phyloP scores from a whole-genome alignment of 1,140 invertebrate genomes.

The Ostrea denselamellosa region DNA sequence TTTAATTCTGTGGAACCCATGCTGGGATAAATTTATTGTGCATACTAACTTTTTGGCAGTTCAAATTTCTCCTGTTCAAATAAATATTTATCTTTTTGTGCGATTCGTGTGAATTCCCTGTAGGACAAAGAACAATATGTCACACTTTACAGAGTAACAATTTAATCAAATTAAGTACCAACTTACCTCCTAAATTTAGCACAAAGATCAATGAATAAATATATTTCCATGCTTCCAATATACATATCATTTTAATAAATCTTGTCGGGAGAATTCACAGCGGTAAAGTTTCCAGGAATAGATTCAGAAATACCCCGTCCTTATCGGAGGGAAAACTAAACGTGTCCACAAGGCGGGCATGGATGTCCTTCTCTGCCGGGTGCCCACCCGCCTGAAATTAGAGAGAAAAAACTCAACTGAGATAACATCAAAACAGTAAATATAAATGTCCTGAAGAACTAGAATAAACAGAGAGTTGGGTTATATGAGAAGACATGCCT shows the following conservation, averaged over 20 bases:
- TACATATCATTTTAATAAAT: constrained; percentile 32
- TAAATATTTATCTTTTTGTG: constrained; percentile 1
- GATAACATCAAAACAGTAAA: constrained; percentile 36
- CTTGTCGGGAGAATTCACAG: background rate
- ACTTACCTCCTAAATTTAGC: constrained; percentile 23
- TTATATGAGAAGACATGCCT: constrained; percentile 12
- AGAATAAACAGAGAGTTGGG: background rate
- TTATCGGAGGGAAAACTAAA: background rate
- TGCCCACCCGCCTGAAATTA: background rate
- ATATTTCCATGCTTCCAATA: constrained; percentile 17
- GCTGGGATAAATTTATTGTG: background rate
- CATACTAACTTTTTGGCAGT: background rate
- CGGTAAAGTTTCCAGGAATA: background rate
- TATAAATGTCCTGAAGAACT: background rate
- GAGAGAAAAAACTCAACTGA: background rate
- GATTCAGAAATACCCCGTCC: background rate
- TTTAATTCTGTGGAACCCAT: background rate
- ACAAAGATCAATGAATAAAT: constrained; percentile 23
- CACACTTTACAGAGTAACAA: background rate
- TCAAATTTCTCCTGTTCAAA: background rate
- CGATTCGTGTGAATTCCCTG: background rate
- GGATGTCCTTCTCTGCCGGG: background rate
- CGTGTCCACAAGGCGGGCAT: background rate
- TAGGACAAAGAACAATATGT: background rate
- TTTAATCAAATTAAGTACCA: constrained; percentile 21